These are phyloP conservation scores for Temnothorax rugatulus DNA, from an alignment of 2,888 invertebrate species.

Conservation along the genomic window DNA sequence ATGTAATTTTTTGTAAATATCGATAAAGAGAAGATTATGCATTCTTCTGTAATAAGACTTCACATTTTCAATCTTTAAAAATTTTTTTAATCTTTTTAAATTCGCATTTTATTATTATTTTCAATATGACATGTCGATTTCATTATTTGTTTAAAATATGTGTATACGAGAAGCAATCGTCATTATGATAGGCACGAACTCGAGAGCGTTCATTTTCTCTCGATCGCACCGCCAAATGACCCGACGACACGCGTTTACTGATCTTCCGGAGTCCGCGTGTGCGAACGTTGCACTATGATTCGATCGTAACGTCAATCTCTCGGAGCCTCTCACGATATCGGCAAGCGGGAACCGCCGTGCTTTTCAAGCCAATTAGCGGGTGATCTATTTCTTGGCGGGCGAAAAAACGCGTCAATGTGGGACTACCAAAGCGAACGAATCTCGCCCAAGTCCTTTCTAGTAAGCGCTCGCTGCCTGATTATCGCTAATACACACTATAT, in stretches of 20 bases:
- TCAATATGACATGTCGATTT: neutral
- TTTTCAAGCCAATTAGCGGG: slow-evolving; percentile 68
- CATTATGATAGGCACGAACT: neutral
- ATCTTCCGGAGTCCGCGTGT: slow-evolving; percentile 60
- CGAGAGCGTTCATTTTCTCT: slow-evolving; percentile 20
- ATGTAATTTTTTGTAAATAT: neutral
- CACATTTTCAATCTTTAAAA: neutral
- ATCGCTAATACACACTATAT: slow-evolving; percentile 46
- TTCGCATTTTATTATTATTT: neutral
- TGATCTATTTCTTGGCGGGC: slow-evolving; percentile 68
- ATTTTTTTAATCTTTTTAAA: neutral
- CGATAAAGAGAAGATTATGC: neutral
- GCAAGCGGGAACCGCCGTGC: slow-evolving; percentile 40
- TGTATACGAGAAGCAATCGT: neutral
- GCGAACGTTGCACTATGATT: slow-evolving; percentile 42
- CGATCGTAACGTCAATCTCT: slow-evolving; percentile 62
- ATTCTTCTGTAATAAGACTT: neutral
- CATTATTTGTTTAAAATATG: neutral
- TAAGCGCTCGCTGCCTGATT: slow-evolving; percentile 18
- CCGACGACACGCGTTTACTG: slow-evolving; percentile 47
- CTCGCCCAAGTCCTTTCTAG: slow-evolving; percentile 33
- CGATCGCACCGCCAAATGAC: slow-evolving; percentile 27
- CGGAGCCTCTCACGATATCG: slow-evolving; percentile 58
- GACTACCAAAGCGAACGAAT: slow-evolving; percentile 41
- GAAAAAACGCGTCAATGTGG: slow-evolving; percentile 60